phyloP scores from a whole-genome alignment of 2,888 invertebrate genomes.

The Heteropelma amictum region DNA sequence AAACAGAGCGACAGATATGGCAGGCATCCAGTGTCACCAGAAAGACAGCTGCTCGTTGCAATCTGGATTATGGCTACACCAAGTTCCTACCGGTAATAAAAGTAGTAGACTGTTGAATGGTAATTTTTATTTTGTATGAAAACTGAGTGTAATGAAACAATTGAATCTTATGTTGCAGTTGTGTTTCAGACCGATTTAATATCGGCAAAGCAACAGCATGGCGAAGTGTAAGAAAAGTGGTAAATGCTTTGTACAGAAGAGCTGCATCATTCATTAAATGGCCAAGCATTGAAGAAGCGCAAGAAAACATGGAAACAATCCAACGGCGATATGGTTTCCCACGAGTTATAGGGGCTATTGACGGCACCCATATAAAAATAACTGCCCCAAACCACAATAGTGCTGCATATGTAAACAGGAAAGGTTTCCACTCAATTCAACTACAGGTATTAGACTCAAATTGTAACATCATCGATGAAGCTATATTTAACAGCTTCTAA shows the following conservation, averaged over 20 bases:
- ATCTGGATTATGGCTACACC: slow-evolving; percentile 52
- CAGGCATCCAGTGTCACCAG: slow-evolving; percentile 33
- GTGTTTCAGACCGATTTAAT: not conserved
- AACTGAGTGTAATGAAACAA: not conserved
- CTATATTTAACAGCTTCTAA: not conserved
- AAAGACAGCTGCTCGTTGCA: slow-evolving; percentile 47
- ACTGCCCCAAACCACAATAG: not conserved
- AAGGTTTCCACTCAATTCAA: not conserved
- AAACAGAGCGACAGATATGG: slow-evolving; percentile 16
- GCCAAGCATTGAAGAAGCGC: no score
- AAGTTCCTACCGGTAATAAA: slow-evolving; percentile 48
- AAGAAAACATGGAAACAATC: no score
- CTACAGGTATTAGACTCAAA: not conserved
- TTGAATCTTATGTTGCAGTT: not conserved
- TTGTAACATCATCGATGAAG: not conserved
- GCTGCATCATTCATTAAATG: not conserved
- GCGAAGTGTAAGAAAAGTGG: not conserved
- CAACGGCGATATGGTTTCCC: no score
- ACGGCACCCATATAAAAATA: not conserved
- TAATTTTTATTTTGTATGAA: not conserved
- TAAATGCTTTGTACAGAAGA: not conserved
- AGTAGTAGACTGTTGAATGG: not conserved
- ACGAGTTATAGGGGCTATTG: not conserved
- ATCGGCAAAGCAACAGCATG: not conserved
- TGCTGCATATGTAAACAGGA: not conserved